These are phyloP conservation scores for Torymus auratus DNA, from an alignment of 2,888 invertebrate genomes.

Conservation along the genomic window DNA sequence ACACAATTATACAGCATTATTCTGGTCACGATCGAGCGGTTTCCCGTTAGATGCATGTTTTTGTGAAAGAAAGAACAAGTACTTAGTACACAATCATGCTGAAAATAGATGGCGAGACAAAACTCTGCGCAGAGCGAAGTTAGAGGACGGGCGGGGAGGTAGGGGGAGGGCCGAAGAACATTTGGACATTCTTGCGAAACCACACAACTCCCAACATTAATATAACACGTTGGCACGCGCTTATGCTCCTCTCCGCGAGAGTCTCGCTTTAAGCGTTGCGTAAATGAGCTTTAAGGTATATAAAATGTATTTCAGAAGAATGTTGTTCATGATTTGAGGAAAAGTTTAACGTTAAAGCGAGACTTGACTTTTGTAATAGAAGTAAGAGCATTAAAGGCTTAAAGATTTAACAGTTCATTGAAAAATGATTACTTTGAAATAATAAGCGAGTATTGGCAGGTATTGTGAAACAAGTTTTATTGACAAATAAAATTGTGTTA, in stretches of 20 bases:
- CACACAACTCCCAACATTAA: slow-evolving; percentile 21
- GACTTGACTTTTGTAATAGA: too few relatives aligned
- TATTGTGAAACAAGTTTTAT: too few relatives aligned
- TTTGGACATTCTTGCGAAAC: slow-evolving; percentile 31
- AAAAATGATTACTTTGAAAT: too few relatives aligned
- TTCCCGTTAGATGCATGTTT: slow-evolving; percentile 1
- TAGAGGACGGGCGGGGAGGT: not conserved
- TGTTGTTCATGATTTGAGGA: too few relatives aligned
- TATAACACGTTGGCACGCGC: not conserved
- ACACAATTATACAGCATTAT: too few relatives aligned
- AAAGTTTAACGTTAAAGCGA: too few relatives aligned
- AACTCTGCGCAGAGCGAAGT: not conserved
- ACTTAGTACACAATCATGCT: slow-evolving; percentile 21
- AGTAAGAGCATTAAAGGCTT: too few relatives aligned
- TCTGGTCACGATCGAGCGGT: not conserved
- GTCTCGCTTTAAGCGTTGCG: not conserved
- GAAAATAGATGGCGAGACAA: slow-evolving; percentile 10
- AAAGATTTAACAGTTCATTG: too few relatives aligned
- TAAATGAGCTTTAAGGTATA: not conserved
- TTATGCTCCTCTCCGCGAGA: not conserved
- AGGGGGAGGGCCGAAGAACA: slow-evolving; percentile 3
- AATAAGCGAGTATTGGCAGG: too few relatives aligned
- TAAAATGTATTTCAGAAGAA: not conserved
- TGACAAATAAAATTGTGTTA: too few relatives aligned
- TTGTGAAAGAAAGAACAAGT: not conserved